These are phyloP conservation scores for Cricetomys ansorgei DNA, from an alignment of 2,113 vertebrate species.

Conservation along the genomic window DNA sequence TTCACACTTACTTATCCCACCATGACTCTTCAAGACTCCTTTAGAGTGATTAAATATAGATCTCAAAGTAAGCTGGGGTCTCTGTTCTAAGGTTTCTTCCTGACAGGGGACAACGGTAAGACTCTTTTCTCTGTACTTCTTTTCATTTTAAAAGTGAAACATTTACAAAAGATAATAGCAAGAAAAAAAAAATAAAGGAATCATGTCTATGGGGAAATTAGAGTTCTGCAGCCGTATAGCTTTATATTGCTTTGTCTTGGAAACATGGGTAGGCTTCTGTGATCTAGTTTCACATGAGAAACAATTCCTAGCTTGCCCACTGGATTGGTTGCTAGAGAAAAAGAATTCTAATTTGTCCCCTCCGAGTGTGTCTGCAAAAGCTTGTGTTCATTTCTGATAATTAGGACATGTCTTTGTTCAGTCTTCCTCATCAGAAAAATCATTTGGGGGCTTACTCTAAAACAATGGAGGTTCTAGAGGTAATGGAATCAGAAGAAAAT, in stretches of 20 bases:
- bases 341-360: conserved; percentile 24
- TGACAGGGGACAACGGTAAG: background rate
- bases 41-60: background rate
- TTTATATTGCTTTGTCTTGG: background rate
- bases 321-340: background rate
- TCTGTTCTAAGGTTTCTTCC: background rate
- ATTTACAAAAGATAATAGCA: background rate
- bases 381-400: conserved; percentile 2
- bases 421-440: conserved; percentile 20
- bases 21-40: background rate
- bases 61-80: background rate
- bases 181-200: background rate
- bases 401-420: conserved; percentile 16
- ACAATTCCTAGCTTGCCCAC: background rate
- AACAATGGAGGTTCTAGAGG: background rate
- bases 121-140: background rate
- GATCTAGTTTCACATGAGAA: background rate
- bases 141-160: background rate
- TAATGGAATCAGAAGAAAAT: background rate
- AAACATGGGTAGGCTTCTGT: background rate
- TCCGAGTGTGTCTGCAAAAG: background rate
- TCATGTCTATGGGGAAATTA: background rate
- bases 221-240: background rate
- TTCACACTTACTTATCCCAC: background rate
- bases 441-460: conserved; percentile 18